Base-by-base conservation (phyloP, 2,888 invertebrate genomes). In the Nyleta sp. region DNA sequence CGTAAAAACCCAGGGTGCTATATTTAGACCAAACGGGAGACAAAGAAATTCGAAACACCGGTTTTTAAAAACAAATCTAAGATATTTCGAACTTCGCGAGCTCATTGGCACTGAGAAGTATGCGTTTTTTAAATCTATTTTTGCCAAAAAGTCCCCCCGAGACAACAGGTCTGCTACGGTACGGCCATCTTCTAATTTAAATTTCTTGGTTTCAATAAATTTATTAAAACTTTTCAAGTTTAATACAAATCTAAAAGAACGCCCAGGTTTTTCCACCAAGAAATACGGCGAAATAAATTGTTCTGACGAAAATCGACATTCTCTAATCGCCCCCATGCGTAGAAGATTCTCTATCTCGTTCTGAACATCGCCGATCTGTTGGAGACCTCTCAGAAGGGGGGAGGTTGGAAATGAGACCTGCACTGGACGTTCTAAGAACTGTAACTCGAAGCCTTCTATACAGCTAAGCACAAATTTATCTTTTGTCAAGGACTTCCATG, bases 171-270 rank as follows among this genome's bases (percentile, higher is more conserved):
- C 5, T 17, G 2, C 4, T 17, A n/a, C 42, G 2, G 42, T 17
- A 8, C 42, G 42, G 15, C 42, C 7, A 10, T 42, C 42, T 17
- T 42, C 42, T 6, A 42, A 3, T 20, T 72, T 72, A 35, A 62
- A 73, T 48, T 44, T 44, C 15, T 64, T 33, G 1, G 31, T 11
- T 10, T 38, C 15, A 11, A 65, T 28, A 24, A 65, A 73, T 2
- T 11, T 38, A 50, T 73, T 73, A 3, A 73, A 10, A n/a, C 22
- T n/a, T 42, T 73, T 73, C 4, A 65, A 35, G 38, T 72, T 72
- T 7, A 72, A 20, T 0, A 72, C 64, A 50, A 73, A 73, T 22
- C 42, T 42, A 42, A 15, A 6, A 15, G 5, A 15, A 15, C 42
- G 17, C 6, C 15, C 42, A 2, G 42, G 15, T 17, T 42, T 42